These are phyloP conservation scores for Diorhabda elongata DNA, from an alignment of 1,140 invertebrate species.

Conservation along the genomic window DNA sequence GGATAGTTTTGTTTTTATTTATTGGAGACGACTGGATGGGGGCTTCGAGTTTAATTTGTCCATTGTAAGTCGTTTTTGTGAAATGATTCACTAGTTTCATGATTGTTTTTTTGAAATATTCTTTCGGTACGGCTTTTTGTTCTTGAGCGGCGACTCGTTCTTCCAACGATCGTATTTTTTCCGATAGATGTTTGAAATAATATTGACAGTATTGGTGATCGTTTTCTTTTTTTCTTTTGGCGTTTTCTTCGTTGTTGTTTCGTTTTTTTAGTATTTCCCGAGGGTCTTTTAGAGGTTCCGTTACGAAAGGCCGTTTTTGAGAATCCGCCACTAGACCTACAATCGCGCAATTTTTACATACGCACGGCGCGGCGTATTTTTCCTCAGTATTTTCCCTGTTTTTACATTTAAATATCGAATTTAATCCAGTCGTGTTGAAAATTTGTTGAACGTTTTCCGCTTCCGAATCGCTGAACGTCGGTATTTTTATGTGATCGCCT, in stretches of 20 bases:
- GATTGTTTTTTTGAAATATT: slow-evolving; percentile 38
- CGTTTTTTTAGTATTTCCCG: slow-evolving; percentile 7
- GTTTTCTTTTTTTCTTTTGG: slow-evolving; percentile 12
- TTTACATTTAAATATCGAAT: slow-evolving; percentile 27
- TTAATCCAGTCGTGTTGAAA: slow-evolving; percentile 28
- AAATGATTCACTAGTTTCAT: slow-evolving; percentile 34
- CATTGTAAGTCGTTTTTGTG: slow-evolving; percentile 25
- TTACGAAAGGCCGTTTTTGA: slow-evolving; percentile 33
- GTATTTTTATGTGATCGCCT: background rate
- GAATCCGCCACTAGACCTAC: slow-evolving; percentile 33
- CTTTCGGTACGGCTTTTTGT: slow-evolving; percentile 34
- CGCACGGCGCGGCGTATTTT: slow-evolving; percentile 28
- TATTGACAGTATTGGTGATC: slow-evolving; percentile 22
- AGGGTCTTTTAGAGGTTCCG: slow-evolving; percentile 24
- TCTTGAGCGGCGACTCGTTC: slow-evolving; percentile 31
- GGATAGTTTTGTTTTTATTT: slow-evolving; percentile 8
- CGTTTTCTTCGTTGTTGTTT: background rate
- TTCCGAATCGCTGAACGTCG: background rate
- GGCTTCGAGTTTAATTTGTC: background rate
- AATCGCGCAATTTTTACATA: slow-evolving; percentile 36
- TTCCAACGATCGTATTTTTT: slow-evolving; percentile 30
- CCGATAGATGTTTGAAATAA: slow-evolving; percentile 27
- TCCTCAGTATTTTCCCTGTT: slow-evolving; percentile 14
- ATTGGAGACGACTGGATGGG: background rate
- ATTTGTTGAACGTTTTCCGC: slow-evolving; percentile 19